Conservation (phyloP, 2,113 vertebrate species). For the Lucifuga dentata region DNA sequence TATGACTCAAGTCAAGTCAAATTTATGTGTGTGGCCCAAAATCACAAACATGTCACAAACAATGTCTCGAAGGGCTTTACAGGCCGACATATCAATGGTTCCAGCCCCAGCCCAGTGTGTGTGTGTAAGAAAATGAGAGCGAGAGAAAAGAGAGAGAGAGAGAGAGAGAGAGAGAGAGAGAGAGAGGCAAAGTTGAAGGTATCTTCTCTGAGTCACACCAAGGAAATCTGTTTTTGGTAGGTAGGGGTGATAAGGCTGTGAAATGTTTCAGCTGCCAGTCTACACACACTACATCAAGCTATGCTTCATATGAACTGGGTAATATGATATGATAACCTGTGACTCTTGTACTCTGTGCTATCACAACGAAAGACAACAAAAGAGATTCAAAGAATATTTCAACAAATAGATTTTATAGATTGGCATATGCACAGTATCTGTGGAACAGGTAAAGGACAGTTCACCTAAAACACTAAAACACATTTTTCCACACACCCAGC, state of each 20-base stretch:
- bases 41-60: too few relatives aligned
- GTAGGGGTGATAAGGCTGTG: conserved; percentile 8
- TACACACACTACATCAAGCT: background rate
- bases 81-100: too few relatives aligned
- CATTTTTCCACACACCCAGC: background rate
- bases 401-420: background rate
- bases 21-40: too few relatives aligned
- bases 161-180: background rate
- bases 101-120: too few relatives aligned
- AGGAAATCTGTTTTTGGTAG: conserved; percentile 48
- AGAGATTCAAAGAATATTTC: background rate
- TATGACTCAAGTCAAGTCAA: too few relatives aligned
- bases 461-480: background rate
- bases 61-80: too few relatives aligned
- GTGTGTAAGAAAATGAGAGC: too few relatives aligned
- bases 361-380: background rate
- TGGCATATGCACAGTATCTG: background rate
- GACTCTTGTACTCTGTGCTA: background rate
- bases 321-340: conserved; percentile 4
- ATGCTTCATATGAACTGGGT: conserved; percentile 4
- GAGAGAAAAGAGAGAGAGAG: too few relatives aligned
- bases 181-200: background rate
- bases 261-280: conserved; percentile 2
- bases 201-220: conserved; percentile 38
- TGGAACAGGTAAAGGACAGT: background rate